Percentiles rank a stretch among this genome's conserved stretches.
phyloP scores from a whole-genome alignment of 1,140 invertebrate species.

The Teleopsis dalmanni region DNA sequence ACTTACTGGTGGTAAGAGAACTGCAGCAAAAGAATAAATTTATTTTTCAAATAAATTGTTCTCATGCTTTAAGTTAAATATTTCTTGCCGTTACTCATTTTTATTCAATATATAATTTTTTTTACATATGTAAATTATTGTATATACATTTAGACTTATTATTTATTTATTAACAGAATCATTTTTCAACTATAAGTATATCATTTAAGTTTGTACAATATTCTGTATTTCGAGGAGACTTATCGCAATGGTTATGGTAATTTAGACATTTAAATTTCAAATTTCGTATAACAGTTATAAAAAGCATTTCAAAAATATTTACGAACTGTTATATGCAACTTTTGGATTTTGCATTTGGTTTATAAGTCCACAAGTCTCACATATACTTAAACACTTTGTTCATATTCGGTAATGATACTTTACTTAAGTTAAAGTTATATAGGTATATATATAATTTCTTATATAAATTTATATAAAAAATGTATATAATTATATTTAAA shows the following conservation, averaged over 20 bases:
- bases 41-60: background rate
- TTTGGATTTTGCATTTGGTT: too few species aligned
- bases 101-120: background rate
- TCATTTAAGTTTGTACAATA: too few species aligned
- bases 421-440: background rate
- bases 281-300: too few species aligned
- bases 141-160: conserved; percentile 6
- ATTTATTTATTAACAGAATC: background rate
- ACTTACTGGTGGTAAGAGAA: background rate
- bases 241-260: too few species aligned
- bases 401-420: background rate
- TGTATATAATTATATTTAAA: conserved; percentile 4
- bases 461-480: background rate
- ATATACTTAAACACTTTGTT: too few species aligned
- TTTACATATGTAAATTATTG: conserved; percentile 7
- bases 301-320: too few species aligned
- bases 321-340: too few species aligned
- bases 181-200: too few species aligned
- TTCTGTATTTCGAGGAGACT: too few species aligned
- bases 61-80: background rate
- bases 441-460: background rate
- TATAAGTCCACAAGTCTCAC: too few species aligned
- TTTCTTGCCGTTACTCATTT: background rate
- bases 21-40: background rate
- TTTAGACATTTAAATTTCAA: too few species aligned